Conservation (phyloP, 2,797 vertebrate species). For the Oreochromis mossambicus region DNA sequence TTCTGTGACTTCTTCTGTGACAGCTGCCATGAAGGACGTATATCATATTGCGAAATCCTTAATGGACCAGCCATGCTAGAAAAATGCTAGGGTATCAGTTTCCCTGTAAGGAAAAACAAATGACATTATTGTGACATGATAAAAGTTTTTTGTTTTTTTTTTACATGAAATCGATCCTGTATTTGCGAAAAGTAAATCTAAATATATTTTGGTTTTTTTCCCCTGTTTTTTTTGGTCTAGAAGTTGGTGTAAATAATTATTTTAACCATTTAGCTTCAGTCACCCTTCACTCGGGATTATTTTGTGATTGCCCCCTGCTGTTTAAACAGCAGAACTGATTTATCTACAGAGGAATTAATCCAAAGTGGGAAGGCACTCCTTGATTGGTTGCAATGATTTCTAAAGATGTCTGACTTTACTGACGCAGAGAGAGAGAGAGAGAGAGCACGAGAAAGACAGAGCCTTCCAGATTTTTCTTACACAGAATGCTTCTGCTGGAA, state of each 20-base stretch:
- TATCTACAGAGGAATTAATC: not conserved
- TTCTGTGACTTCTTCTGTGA: not conserved
- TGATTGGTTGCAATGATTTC: not conserved
- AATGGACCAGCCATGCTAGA: not conserved
- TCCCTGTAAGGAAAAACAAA: not conserved
- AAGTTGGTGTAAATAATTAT: not conserved
- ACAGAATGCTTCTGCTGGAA: not conserved
- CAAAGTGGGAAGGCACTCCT: not conserved
- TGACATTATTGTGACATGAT: not conserved
- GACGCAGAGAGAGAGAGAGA: not conserved
- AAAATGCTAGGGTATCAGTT: not conserved
- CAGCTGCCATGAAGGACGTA: not conserved
- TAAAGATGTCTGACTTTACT: not conserved
- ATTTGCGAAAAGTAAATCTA: not conserved
- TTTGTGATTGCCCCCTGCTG: not conserved
- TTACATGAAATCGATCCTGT: not conserved
- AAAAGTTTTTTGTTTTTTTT: not conserved
- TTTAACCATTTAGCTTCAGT: not conserved
- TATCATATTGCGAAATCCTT: not conserved
- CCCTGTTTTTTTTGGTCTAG: not conserved
- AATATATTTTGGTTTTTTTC: fast-evolving
- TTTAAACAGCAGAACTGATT: not conserved
- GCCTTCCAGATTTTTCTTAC: not conserved
- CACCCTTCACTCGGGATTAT: not conserved
- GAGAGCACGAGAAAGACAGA: not conserved